A percentile compares a stretch with the other conserved stretches of the same genome.
Evolutionary conservation across 2,888 invertebrate species (phyloP).

Genomic region (Pandemis corylana): DNA sequence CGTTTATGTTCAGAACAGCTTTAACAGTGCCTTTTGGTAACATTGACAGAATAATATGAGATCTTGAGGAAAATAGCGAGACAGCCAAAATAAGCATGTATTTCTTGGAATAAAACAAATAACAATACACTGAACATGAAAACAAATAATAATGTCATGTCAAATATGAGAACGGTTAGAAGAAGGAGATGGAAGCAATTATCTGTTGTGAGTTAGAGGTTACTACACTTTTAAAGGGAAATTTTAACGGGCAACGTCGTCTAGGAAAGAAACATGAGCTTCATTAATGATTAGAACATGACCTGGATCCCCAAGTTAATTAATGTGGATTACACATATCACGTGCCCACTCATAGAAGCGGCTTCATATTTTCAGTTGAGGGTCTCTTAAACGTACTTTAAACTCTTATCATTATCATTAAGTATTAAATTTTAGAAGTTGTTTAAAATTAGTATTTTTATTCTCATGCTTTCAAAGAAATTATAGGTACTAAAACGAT

Average conservation of each 20-base stretch:
- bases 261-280: constrained; percentile 13
- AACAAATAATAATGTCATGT: not conserved
- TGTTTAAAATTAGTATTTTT: not conserved
- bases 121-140: not conserved
- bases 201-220: not conserved
- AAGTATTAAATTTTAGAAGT: not conserved
- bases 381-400: not conserved
- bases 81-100: not conserved
- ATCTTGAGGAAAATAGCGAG: constrained; percentile 2
- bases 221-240: not conserved
- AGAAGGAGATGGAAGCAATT: constrained; percentile 6
- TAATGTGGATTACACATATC: constrained; percentile 8
- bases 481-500: too few species aligned
- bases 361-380: not conserved
- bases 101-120: constrained; percentile 1
- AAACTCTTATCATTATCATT: not conserved
- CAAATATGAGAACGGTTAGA: constrained; percentile 9
- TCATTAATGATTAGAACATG: constrained; percentile 10
- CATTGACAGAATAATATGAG: not conserved
- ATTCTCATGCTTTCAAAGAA: too few species aligned
- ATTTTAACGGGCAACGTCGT: not conserved
- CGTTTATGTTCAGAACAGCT: too few species aligned
- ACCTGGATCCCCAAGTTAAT: constrained; percentile 8
- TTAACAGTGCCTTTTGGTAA: not conserved
- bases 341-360: not conserved